Percentiles rank a stretch among this genome's conserved stretches.
phyloP scores from a whole-genome alignment of 2,113 vertebrate genomes.

The Falco punctatus region DNA sequence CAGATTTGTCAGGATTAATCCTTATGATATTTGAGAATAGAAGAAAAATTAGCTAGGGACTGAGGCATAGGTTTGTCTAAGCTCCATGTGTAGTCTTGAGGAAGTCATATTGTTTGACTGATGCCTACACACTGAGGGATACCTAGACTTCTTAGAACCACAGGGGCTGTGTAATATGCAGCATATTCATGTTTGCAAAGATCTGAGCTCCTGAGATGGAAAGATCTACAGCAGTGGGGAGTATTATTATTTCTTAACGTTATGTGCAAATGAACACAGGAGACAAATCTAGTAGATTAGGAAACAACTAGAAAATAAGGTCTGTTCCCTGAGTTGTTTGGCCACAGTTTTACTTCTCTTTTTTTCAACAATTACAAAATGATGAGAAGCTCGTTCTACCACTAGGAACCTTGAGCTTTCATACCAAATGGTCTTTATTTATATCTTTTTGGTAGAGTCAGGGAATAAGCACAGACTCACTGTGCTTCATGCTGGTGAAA shows the following conservation, averaged over 20 bases:
- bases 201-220: background rate
- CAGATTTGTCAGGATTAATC: background rate
- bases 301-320: background rate
- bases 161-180: background rate
- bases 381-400: background rate
- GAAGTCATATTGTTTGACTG: background rate
- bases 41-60: background rate
- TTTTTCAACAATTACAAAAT: background rate
- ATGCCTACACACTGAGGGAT: background rate
- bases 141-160: background rate
- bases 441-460: background rate
- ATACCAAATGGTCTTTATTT: background rate
- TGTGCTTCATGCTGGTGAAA: accelerated
- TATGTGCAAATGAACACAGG: background rate
- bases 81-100: background rate
- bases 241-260: background rate
- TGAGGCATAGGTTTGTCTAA: background rate
- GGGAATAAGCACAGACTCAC: background rate
- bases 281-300: background rate
- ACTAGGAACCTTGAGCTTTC: background rate
- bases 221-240: background rate
- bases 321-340: background rate
- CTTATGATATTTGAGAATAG: background rate
- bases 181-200: background rate
- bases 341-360: accelerated